These are phyloP conservation scores for Anoplius nigerrimus DNA, from an alignment of 2,888 invertebrate genomes.

Conservation along the genomic window DNA sequence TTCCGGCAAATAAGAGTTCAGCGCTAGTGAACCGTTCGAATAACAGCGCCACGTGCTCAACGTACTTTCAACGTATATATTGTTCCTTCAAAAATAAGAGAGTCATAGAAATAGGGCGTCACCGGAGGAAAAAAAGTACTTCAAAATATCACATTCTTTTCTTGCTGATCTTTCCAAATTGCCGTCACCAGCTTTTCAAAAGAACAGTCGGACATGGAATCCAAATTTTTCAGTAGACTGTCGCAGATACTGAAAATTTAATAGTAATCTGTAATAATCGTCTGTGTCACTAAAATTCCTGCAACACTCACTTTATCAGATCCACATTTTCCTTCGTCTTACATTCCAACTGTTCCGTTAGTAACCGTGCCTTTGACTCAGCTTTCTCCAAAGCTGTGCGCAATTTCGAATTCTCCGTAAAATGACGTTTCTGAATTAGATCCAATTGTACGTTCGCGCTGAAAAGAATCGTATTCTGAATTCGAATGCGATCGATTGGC, in stretches of 20 bases:
- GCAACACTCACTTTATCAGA: constrained; percentile 22
- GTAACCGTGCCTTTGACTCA: constrained; percentile 19
- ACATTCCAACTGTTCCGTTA: constrained; percentile 27
- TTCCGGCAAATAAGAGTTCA: too few species aligned
- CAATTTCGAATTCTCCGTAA: constrained; percentile 25
- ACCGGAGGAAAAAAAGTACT: not conserved
- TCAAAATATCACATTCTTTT: not conserved
- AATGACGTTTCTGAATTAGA: constrained; percentile 25
- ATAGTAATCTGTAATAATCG: not conserved
- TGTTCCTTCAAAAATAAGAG: not conserved
- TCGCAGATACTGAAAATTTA: constrained; percentile 34
- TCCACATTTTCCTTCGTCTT: constrained; percentile 32
- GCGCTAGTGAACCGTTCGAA: too few species aligned
- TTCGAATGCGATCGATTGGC: not conserved
- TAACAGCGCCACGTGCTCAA: too few species aligned
- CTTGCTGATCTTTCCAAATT: not conserved
- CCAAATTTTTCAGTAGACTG: constrained; percentile 24
- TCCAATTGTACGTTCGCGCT: constrained; percentile 28
- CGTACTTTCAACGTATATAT: too few species aligned
- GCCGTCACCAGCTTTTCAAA: constrained; percentile 4
- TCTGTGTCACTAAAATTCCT: too few species aligned
- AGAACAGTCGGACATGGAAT: not conserved
- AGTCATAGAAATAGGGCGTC: not conserved
- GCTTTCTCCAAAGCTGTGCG: constrained; percentile 17
- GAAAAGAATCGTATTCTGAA: not conserved